Conservation (phyloP, 1,140 invertebrate genomes). For the Panagrolaimus sp. region DNA sequence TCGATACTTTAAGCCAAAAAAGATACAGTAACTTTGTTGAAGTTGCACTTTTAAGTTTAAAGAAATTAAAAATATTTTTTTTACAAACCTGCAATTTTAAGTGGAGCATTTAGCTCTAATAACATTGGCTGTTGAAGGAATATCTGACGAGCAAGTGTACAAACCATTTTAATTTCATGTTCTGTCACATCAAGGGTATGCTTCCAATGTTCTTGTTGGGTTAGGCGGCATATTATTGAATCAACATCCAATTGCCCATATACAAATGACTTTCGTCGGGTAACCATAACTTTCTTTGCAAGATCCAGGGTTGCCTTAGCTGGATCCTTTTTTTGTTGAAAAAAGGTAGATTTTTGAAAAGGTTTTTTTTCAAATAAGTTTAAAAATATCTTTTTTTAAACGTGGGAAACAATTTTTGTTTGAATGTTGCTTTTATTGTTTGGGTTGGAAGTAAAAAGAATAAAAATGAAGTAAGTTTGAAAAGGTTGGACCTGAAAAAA, state of each 20-base stretch:
- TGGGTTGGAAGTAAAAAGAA: no score
- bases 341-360: no score
- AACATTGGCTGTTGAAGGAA: slow-evolving; percentile 67
- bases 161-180: slow-evolving; percentile 60
- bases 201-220: slow-evolving; percentile 22
- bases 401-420: no score
- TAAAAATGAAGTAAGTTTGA: no score
- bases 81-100: slow-evolving; percentile 63
- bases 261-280: slow-evolving; percentile 24
- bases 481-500: no score
- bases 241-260: slow-evolving; percentile 28
- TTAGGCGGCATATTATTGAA: slow-evolving; percentile 25
- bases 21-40: not conserved
- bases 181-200: slow-evolving; percentile 49
- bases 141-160: slow-evolving; percentile 63
- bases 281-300: slow-evolving; percentile 22
- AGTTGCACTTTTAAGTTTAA: not conserved
- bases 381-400: no score
- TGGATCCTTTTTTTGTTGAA: no score
- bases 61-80: not conserved
- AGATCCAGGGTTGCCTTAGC: not conserved
- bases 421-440: no score
- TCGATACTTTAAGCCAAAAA: not conserved
- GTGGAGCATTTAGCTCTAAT: slow-evolving; percentile 65
- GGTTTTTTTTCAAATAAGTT: no score